Conservation (phyloP, 2,113 vertebrate species). For the Hippopotamus amphibius region DNA sequence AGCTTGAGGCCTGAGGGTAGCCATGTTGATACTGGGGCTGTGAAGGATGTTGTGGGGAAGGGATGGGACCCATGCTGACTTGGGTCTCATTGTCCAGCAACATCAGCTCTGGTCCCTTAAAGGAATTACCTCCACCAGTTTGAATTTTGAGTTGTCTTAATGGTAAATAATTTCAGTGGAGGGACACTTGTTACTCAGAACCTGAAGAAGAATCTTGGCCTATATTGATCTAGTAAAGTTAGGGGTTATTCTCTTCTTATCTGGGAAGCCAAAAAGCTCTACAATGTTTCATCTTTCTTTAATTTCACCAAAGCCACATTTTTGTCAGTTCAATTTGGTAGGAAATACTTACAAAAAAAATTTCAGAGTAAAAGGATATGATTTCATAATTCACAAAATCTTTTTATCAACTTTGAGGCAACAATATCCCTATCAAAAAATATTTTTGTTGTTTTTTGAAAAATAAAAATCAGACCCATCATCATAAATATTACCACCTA, state of each 20-base stretch:
- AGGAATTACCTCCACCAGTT: neutral
- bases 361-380: neutral
- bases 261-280: neutral
- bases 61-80: neutral
- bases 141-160: neutral
- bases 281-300: neutral
- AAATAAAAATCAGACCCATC: neutral
- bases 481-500: neutral
- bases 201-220: neutral
- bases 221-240: neutral
- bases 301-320: neutral
- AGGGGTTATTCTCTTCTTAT: neutral
- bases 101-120: neutral
- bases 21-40: neutral
- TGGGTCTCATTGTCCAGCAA: neutral
- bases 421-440: neutral
- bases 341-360: constrained; percentile 21
- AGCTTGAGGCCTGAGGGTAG: neutral
- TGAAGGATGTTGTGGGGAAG: neutral
- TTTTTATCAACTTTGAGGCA: neutral
- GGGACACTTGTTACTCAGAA: neutral
- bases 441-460: neutral
- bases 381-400: constrained; percentile 16
- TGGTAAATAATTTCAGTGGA: neutral
- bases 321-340: neutral